Percentiles rank a stretch among this genome's conserved stretches.
Evolutionary conservation across 2,113 vertebrate species (phyloP).

Genomic region (Mesitornis unicolor): DNA sequence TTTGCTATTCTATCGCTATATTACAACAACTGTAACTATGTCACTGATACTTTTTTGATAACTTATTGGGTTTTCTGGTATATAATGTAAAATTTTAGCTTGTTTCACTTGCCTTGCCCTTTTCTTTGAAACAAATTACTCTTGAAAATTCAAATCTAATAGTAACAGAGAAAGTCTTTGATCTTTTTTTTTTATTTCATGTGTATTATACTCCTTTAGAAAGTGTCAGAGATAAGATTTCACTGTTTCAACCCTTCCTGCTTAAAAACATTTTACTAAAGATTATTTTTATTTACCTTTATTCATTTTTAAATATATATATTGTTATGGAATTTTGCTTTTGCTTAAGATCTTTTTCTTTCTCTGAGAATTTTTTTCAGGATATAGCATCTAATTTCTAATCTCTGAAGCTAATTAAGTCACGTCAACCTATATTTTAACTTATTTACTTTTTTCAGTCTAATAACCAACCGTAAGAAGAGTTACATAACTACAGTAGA

Average conservation of each 20-base stretch:
- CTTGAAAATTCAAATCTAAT: not conserved
- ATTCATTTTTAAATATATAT: no score
- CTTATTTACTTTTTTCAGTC: not conserved
- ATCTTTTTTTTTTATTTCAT: not conserved
- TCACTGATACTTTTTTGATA: not conserved
- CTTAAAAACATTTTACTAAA: not conserved
- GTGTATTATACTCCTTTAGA: not conserved
- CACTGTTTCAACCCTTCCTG: not conserved
- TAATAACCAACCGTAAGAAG: not conserved
- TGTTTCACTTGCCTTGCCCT: not conserved
- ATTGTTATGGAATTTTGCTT: not conserved
- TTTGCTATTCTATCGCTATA: not conserved
- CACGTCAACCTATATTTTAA: not conserved
- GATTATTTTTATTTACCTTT: not conserved
- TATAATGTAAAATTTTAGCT: not conserved
- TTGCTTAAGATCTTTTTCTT: not conserved
- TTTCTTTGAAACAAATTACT: not conserved
- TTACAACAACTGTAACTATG: not conserved
- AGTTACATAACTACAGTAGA: not conserved
- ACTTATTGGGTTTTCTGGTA: not conserved
- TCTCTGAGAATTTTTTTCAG: not conserved
- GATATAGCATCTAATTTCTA: not conserved
- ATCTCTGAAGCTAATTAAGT: not conserved
- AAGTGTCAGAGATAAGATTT: not conserved
- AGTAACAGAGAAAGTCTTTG: not conserved